These are phyloP conservation scores for Oncorhynchus tshawytscha DNA, from an alignment of 2,113 vertebrate genomes.

Conservation along the genomic window DNA sequence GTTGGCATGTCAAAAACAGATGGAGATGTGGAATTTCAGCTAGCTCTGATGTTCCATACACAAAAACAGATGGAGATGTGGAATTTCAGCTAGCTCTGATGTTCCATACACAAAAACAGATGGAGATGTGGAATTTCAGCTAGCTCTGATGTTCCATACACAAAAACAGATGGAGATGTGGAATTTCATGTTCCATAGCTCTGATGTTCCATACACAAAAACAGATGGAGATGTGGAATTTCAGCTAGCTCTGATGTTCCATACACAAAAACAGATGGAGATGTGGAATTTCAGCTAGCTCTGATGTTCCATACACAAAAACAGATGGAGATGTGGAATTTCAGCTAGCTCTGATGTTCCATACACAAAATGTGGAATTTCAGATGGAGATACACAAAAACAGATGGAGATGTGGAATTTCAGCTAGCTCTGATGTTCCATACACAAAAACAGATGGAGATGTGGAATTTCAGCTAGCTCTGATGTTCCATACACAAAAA, in stretches of 20 bases:
- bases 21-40: neutral
- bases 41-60: constrained; percentile 20
- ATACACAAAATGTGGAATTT: neutral
- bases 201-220: constrained; percentile 20
- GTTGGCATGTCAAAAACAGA: constrained; percentile 1
- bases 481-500: constrained; percentile 20
- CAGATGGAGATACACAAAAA: too few species aligned
- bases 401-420: neutral
- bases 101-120: constrained; percentile 17
- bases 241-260: constrained; percentile 7
- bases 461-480: neutral
- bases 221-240: neutral
- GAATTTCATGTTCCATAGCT: neutral
- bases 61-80: neutral
- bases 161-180: neutral
- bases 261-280: constrained; percentile 5
- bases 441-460: constrained; percentile 1
- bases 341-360: constrained; percentile 7
- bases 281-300: neutral
- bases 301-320: constrained; percentile 20
- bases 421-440: constrained; percentile 10
- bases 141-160: constrained; percentile 20
- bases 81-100: neutral
- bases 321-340: neutral
- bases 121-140: neutral